These are phyloP conservation scores for Danaus melanippus DNA, from an alignment of 1,140 invertebrate species.

Conservation along the genomic window DNA sequence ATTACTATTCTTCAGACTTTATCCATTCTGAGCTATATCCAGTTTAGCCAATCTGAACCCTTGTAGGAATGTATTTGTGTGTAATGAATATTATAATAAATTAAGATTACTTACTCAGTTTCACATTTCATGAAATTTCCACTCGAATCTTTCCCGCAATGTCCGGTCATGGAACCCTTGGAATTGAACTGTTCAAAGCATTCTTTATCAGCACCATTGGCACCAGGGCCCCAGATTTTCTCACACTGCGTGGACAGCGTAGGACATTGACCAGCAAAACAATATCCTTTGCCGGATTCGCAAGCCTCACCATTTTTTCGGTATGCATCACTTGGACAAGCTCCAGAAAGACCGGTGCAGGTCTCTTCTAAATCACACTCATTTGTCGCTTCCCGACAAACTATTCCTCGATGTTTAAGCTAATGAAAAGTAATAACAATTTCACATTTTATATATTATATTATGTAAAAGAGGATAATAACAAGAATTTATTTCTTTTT, in stretches of 20 bases:
- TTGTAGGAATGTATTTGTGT: too few species aligned
- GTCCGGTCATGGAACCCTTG: slow-evolving; percentile 92
- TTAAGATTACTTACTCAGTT: slow-evolving; percentile 79
- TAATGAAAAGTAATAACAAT: slow-evolving; percentile 41
- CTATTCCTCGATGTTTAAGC: slow-evolving; percentile 81
- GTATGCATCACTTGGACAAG: slow-evolving; percentile 90
- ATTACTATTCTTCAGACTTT: background rate
- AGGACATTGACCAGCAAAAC: slow-evolving; percentile 93
- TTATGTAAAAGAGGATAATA: background rate
- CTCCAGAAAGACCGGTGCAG: slow-evolving; percentile 88
- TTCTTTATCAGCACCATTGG: slow-evolving; percentile 82
- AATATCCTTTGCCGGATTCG: slow-evolving; percentile 81
- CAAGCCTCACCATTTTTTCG: slow-evolving; percentile 94
- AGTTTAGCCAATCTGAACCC: too few species aligned
- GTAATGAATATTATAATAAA: background rate
- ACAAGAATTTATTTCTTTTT: background rate
- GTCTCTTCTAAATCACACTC: slow-evolving; percentile 96
- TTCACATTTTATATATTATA: background rate
- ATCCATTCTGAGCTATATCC: too few species aligned
- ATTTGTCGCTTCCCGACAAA: slow-evolving; percentile 88
- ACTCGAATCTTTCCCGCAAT: slow-evolving; percentile 86
- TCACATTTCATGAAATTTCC: slow-evolving; percentile 91
- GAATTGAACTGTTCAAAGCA: slow-evolving; percentile 96
- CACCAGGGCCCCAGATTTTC: slow-evolving; percentile 91
- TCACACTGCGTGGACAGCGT: slow-evolving; percentile 90